Conservation (phyloP, 2,797 vertebrate genomes). For the Gymnothorax javanicus region DNA sequence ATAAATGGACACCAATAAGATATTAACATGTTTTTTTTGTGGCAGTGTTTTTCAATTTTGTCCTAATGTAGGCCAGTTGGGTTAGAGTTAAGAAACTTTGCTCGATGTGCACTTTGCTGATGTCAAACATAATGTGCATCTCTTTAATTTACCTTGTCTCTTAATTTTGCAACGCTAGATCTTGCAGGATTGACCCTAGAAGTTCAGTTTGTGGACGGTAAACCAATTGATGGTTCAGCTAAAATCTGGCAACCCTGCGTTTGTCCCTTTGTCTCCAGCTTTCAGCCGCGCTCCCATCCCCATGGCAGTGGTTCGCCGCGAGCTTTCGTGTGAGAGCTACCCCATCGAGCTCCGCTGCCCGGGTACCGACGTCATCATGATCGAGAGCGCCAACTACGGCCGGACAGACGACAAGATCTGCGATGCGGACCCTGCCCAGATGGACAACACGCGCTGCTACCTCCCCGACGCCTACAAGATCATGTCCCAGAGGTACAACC, state of each 20-base stretch:
- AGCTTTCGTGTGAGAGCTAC: constrained; percentile 97
- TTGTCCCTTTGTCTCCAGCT: constrained; percentile 62
- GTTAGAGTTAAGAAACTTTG: no score
- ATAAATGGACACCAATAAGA: no score
- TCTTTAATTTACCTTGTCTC: not conserved
- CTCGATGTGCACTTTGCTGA: no score
- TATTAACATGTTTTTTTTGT: no score
- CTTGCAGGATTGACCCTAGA: no score
- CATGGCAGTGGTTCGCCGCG: constrained; percentile 97
- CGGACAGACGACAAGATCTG: constrained; percentile 99
- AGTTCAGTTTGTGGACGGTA: no score
- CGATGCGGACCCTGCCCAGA: constrained; percentile 97
- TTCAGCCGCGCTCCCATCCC: constrained; percentile 92
- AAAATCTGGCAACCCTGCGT: no score
- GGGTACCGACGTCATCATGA: constrained; percentile 98
- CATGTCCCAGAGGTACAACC: constrained; percentile 91
- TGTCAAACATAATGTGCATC: not conserved
- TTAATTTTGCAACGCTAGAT: no score
- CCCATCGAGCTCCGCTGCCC: constrained; percentile 97
- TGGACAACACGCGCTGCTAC: constrained; percentile 99
- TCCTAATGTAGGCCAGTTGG: no score
- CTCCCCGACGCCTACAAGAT: constrained; percentile 99
- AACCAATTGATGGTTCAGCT: no score
- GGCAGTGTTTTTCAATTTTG: no score
- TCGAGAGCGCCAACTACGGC: constrained; percentile 98